These are phyloP conservation scores for Drosophila melanica DNA, from an alignment of 1,140 invertebrate genomes.

Conservation along the genomic window DNA sequence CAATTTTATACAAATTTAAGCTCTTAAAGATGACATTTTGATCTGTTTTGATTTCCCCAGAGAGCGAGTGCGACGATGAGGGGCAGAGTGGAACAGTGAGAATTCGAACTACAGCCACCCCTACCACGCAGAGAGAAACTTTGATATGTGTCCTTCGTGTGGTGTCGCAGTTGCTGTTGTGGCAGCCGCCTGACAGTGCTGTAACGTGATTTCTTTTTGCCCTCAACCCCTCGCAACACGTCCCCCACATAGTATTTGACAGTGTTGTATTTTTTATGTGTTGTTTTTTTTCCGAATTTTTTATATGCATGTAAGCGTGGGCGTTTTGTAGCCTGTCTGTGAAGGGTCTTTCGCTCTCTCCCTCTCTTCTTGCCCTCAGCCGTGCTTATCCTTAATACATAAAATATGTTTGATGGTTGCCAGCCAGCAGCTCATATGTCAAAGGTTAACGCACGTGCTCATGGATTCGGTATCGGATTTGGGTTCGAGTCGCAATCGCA, in stretches of 20 bases:
- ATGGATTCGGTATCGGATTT: conserved; percentile 53
- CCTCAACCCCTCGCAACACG: not conserved
- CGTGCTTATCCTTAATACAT: conserved; percentile 78
- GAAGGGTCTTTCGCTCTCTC: not conserved
- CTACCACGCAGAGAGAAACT: conserved; percentile 4
- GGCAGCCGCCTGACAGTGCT: conserved; percentile 44
- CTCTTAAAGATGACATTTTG: conserved; percentile 84
- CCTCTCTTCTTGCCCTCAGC: not conserved
- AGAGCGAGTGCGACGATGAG: conserved; percentile 13
- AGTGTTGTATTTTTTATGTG: conserved; percentile 50
- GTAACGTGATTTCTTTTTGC: conserved; percentile 72
- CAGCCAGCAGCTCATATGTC: conserved; percentile 63
- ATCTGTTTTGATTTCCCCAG: conserved; percentile 83
- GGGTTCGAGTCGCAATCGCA: conserved; percentile 11
- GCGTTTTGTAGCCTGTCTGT: conserved; percentile 14
- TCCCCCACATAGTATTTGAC: conserved; percentile 34
- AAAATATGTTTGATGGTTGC: conserved; percentile 79
- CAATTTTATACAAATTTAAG: conserved; percentile 83
- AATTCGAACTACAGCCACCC: no score
- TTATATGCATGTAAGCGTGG: conserved; percentile 44
- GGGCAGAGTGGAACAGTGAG: conserved; percentile 3
- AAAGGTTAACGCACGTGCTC: conserved; percentile 81
- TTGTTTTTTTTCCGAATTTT: conserved; percentile 27
- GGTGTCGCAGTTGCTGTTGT: conserved; percentile 25
- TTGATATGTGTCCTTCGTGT: conserved; percentile 34